Base-by-base conservation (phyloP, 2,113 vertebrate species). In the Malurus alboscapulatus region DNA sequence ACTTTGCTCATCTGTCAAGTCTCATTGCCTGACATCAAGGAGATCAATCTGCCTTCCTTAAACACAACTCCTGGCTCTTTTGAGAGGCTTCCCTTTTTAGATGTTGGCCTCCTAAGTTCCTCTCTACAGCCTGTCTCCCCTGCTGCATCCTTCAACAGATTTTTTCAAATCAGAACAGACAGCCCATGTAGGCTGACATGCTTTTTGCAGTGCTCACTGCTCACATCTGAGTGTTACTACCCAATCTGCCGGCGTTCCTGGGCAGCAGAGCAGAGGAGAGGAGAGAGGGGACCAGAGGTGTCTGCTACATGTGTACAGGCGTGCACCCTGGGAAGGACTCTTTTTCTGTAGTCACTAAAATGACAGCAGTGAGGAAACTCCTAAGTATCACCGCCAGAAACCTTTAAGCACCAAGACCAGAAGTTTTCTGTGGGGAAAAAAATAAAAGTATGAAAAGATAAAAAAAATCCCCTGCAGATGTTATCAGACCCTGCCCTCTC, bases 151-250 rank as follows among this genome's bases (percentile, higher is more conserved):
- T 94, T 96, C 94, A 95, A 84, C 83, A 82, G 79, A 90, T 75
- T 66, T 88, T 87, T 75, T 51, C 72, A 94, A 93, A 96, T 96
- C 74, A 71, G 78, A 96, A 86, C 93, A 96, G 96, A 97, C 96
- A 97, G 27, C 65, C 72, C 86, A 21, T 84, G 42, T 3, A 91
- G 69, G 78, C 77, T 95, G 94, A 96, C 91, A 94, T 32, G 86
- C 77, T 94, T 89, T 88, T 86, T 96, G 72, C 85, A 54, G 66
- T 7, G 30, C 94, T 94, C 0, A 0, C 87, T 94, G 86, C 89
- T 95, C 65, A 81, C 44, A 48, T 87, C 68, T 63, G 80, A 84
- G 34, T 26, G 68, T 58, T 89, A 4, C 71, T 63, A 45, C 53
- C 80, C 63, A 55, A 44, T 32, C 87, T 81, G 80, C 83, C 54